A percentile compares a stretch with the other conserved stretches of the same genome.
phyloP scores from a whole-genome alignment of 1,140 invertebrate species.

The Pseudomyrmex flavicornis region DNA sequence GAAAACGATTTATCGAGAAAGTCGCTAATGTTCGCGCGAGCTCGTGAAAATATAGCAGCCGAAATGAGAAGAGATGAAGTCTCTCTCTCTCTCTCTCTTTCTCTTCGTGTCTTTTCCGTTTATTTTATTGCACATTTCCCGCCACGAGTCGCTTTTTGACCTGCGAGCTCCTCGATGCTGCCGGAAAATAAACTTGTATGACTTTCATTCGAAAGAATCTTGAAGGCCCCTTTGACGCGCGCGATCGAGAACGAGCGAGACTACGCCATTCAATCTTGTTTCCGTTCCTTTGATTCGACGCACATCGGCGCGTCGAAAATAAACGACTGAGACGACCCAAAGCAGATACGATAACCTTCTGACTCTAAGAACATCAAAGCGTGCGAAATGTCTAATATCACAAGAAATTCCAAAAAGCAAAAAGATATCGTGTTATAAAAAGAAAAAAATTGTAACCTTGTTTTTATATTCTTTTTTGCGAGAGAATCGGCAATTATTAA shows the following conservation, averaged over 20 bases:
- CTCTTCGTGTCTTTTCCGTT: neutral
- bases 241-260: slow-evolving; percentile 36
- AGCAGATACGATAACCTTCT: neutral
- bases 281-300: slow-evolving; percentile 27
- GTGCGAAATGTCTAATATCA: neutral
- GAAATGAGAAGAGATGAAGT: slow-evolving; percentile 28
- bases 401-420: neutral
- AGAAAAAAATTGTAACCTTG: too few relatives aligned
- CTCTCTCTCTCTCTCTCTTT: neutral
- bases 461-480: too few relatives aligned
- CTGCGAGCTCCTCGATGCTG: slow-evolving; percentile 17
- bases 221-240: slow-evolving; percentile 20
- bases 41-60: slow-evolving; percentile 37
- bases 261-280: slow-evolving; percentile 41
- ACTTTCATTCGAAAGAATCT: slow-evolving; percentile 35
- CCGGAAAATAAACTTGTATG: slow-evolving; percentile 48
- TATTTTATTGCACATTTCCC: slow-evolving; percentile 10
- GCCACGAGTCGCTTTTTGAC: slow-evolving; percentile 3
- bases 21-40: slow-evolving; percentile 59
- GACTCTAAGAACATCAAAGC: slow-evolving; percentile 1
- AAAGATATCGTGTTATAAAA: neutral
- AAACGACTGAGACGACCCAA: neutral
- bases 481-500: neutral
- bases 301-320: slow-evolving; percentile 10
- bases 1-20: slow-evolving; percentile 59